Percentiles rank a stretch among this genome's conserved stretches.
Evolutionary conservation across 2,113 vertebrate genomes (phyloP).

Genomic region (Fulica atra): DNA sequence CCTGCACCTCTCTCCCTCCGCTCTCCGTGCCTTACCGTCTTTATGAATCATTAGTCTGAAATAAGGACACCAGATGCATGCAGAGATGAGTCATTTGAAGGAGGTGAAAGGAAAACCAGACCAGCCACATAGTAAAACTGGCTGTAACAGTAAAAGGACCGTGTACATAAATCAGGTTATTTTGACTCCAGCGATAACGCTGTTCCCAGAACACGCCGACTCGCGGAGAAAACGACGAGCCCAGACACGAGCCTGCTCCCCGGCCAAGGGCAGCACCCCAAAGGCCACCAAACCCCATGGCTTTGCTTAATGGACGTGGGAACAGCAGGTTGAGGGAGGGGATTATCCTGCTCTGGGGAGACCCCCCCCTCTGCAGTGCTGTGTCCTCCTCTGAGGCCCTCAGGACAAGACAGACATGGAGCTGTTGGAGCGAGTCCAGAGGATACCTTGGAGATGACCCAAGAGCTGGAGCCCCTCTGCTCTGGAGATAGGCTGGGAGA

Average conservation of each 20-base stretch:
- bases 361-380: too few relatives aligned
- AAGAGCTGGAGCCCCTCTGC: too few relatives aligned
- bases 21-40: not conserved
- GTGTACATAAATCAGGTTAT: not conserved
- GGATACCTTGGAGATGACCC: too few relatives aligned
- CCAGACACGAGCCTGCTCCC: not conserved
- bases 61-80: not conserved
- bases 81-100: not conserved
- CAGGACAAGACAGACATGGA: too few relatives aligned
- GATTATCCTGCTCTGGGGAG: too few relatives aligned
- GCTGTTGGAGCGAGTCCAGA: too few relatives aligned
- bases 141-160: not conserved
- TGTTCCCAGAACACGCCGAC: rapidly evolving
- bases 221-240: rapidly evolving
- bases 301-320: not conserved
- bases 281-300: not conserved
- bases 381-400: too few relatives aligned
- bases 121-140: not conserved
- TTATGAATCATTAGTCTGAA: conserved; percentile 13
- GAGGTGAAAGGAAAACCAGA: conserved; percentile 47
- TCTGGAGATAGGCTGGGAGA: too few relatives aligned
- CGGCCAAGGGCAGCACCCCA: not conserved
- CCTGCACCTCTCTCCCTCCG: not conserved
- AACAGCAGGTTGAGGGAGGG: too few relatives aligned
- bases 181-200: rapidly evolving